A percentile compares a stretch with the other conserved stretches of the same genome.
Conservation (phyloP, 2,888 invertebrate species). For the Cataglyphis altisquamis region DNA sequence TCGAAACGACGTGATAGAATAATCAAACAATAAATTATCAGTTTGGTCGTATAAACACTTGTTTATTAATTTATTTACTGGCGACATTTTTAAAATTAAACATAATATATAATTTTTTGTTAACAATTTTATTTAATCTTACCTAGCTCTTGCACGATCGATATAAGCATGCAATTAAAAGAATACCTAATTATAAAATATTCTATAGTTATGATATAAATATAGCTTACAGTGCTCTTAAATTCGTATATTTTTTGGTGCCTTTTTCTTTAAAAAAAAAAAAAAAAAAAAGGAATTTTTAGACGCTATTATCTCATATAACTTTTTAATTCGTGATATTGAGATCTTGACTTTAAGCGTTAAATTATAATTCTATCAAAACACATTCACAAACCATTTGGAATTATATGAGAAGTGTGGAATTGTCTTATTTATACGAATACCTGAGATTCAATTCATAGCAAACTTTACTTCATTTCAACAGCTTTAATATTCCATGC, state of each 20-base stretch:
- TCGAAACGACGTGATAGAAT: too few relatives aligned
- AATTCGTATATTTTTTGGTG: background rate
- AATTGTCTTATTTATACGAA: background rate
- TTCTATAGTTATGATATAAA: too few relatives aligned
- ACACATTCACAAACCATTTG: background rate
- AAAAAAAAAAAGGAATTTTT: background rate
- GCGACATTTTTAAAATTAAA: too few relatives aligned
- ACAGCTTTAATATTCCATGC: background rate
- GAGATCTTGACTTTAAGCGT: background rate
- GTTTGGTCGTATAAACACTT: too few relatives aligned
- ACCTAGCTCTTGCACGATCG: background rate
- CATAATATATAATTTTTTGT: background rate
- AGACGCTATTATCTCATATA: background rate
- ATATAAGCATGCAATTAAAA: background rate
- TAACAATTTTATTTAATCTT: background rate
- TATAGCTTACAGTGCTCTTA: too few relatives aligned
- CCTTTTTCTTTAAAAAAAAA: background rate
- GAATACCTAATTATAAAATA: background rate
- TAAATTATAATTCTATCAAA: background rate
- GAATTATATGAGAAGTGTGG: background rate
- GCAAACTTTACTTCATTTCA: background rate
- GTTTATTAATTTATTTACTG: too few relatives aligned
- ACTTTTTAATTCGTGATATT: background rate
- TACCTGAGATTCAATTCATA: background rate
- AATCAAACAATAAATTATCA: too few relatives aligned